Evolutionary conservation across 2,113 vertebrate genomes (phyloP).

Genomic region (Anas platyrhynchos): DNA sequence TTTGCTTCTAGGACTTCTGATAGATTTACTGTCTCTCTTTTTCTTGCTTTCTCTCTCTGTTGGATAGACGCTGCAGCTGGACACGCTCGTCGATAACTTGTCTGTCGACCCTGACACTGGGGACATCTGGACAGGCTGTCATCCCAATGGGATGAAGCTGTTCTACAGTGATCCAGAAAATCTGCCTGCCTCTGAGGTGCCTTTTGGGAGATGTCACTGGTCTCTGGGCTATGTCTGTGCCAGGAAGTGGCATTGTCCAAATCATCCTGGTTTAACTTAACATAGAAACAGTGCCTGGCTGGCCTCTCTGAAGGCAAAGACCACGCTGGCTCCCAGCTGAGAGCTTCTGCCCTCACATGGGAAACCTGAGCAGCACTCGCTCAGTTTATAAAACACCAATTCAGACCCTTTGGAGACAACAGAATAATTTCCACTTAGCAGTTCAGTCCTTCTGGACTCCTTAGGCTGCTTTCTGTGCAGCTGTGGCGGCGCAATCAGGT

Average conservation of each 20-base stretch:
- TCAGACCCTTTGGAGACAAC: not conserved
- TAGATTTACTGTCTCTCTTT: not conserved
- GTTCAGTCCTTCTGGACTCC: not conserved
- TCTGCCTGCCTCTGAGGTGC: constrained; percentile 91
- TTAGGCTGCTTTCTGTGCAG: not conserved
- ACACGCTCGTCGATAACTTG: constrained; percentile 86
- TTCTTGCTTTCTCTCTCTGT: not conserved
- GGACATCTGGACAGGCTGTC: constrained; percentile 90
- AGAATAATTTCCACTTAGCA: not conserved
- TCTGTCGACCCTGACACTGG: constrained; percentile 85
- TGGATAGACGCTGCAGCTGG: constrained; percentile 80
- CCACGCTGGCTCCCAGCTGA: not conserved
- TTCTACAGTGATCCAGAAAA: constrained; percentile 73
- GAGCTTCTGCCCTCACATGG: not conserved
- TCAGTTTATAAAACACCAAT: not conserved
- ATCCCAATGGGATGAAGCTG: constrained; percentile 82
- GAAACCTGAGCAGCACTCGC: not conserved
- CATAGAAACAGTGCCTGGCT: not conserved
- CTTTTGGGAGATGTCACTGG: not conserved
- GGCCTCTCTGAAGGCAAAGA: not conserved
- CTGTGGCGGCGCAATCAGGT: not conserved
- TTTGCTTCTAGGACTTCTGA: not conserved
- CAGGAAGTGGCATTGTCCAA: not conserved
- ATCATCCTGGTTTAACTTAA: not conserved
- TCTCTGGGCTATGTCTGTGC: not conserved